Percentiles rank a stretch among this genome's conserved stretches.
Conservation (phyloP, 35 echinoderm and acorn worm species). For the Ophioderma brevispina region DNA sequence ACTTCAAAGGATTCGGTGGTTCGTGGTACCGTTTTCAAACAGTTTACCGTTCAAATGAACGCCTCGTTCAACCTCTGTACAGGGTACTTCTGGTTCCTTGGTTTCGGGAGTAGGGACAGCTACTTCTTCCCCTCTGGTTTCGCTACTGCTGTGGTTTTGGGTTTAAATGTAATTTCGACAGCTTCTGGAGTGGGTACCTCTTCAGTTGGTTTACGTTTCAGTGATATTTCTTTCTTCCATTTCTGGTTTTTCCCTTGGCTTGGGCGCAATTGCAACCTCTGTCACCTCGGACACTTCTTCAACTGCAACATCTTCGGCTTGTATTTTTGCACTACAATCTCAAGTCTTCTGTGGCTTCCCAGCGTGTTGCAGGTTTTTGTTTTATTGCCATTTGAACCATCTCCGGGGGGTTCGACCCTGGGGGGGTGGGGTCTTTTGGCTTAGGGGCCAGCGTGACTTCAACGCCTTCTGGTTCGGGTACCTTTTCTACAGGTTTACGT, state of each 20-base stretch:
- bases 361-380: neutral
- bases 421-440: too few species aligned
- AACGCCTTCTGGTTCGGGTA: neutral
- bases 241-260: too few species aligned
- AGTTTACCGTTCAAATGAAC: too few species aligned
- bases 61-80: too few species aligned
- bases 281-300: neutral
- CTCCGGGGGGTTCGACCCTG: neutral
- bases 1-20: too few species aligned
- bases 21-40: neutral
- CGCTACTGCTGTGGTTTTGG: neutral
- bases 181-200: neutral
- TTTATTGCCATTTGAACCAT: neutral
- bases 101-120: constrained; percentile 7
- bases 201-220: neutral
- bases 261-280: neutral
- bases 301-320: neutral
- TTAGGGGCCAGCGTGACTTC: constrained; percentile 14
- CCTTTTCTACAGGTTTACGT: neutral
- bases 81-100: constrained; percentile 2
- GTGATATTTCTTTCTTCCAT: too few species aligned
- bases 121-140: neutral
- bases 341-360: neutral
- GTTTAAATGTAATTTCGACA: neutral
- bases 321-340: neutral